These are phyloP conservation scores for Caenorhabditis brenneri DNA, from an alignment of 1,140 invertebrate genomes.

Conservation along the genomic window DNA sequence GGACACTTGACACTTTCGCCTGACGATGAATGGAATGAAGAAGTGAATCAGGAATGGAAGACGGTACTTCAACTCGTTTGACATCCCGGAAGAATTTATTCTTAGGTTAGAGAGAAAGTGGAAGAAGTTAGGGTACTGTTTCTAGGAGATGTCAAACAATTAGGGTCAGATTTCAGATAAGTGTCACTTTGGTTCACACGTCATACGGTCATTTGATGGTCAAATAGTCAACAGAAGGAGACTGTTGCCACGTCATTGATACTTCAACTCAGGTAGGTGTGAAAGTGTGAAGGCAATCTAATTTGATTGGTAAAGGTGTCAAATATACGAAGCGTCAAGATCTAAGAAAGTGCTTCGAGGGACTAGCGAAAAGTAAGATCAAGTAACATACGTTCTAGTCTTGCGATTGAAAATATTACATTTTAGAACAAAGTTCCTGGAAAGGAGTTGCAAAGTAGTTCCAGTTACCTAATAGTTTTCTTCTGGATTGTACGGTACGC, in stretches of 20 bases:
- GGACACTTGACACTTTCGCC: constrained; percentile 43
- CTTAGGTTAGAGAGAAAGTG: neutral
- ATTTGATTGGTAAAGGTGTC: neutral
- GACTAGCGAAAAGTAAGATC: too few relatives aligned
- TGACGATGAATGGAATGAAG: constrained; percentile 11
- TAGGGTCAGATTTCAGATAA: neutral
- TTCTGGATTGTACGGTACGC: too few relatives aligned
- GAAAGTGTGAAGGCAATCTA: neutral
- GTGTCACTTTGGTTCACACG: neutral
- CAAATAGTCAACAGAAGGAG: neutral
- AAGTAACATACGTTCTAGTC: too few relatives aligned
- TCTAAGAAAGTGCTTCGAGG: too few relatives aligned
- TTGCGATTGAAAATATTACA: too few relatives aligned
- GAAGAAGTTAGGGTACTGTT: neutral
- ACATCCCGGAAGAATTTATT: neutral
- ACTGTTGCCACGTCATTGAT: neutral
- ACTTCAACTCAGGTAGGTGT: neutral
- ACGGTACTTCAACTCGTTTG: neutral
- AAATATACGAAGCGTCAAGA: too few relatives aligned
- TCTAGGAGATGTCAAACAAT: too few relatives aligned
- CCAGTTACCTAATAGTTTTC: too few relatives aligned
- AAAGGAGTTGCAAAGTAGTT: too few relatives aligned
- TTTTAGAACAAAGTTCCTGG: too few relatives aligned
- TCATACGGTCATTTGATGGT: too few relatives aligned
- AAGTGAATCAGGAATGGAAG: neutral